A percentile compares a stretch with the other conserved stretches of the same genome.
Conservation (phyloP, 2,113 vertebrate species). For the Hippocampus zosterae region DNA sequence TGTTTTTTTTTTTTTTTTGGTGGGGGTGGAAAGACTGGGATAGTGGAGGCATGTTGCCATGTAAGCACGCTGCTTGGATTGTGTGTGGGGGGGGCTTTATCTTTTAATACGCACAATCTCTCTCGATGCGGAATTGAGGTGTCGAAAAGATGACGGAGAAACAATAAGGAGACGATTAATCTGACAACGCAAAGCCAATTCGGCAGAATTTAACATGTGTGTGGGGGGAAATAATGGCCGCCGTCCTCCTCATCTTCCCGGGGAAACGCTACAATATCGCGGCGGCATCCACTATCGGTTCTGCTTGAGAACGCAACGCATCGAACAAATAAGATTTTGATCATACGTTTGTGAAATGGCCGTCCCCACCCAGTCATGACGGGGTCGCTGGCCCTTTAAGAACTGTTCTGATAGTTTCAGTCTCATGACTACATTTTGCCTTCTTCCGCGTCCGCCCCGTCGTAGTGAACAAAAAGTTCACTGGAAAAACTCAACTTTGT, state of each 20-base stretch:
- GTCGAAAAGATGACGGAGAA: constrained; percentile 17
- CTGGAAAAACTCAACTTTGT: no score
- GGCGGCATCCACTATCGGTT: not conserved
- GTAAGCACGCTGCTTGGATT: constrained; percentile 18
- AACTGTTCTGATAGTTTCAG: no score
- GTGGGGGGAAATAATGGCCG: not conserved
- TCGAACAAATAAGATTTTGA: not conserved
- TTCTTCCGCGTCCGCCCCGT: no score
- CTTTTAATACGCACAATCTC: constrained; percentile 26
- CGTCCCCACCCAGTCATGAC: no score
- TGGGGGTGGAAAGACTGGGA: constrained; percentile 26
- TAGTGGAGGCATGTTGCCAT: constrained; percentile 17
- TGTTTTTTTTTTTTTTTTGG: constrained; percentile 26
- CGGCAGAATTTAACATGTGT: constrained; percentile 33
- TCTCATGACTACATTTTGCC: no score
- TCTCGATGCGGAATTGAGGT: constrained; percentile 14
- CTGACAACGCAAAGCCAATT: constrained; percentile 26
- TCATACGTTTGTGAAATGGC: not conserved
- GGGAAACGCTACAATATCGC: not conserved
- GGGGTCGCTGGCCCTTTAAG: no score
- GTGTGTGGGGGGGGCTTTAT: constrained; percentile 26
- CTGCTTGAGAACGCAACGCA: not conserved
- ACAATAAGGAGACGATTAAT: constrained; percentile 34
- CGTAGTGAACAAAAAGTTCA: no score
- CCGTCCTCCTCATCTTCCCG: not conserved